Base-by-base conservation (phyloP, 2,888 invertebrate species). In the Corythucha ciliata region DNA sequence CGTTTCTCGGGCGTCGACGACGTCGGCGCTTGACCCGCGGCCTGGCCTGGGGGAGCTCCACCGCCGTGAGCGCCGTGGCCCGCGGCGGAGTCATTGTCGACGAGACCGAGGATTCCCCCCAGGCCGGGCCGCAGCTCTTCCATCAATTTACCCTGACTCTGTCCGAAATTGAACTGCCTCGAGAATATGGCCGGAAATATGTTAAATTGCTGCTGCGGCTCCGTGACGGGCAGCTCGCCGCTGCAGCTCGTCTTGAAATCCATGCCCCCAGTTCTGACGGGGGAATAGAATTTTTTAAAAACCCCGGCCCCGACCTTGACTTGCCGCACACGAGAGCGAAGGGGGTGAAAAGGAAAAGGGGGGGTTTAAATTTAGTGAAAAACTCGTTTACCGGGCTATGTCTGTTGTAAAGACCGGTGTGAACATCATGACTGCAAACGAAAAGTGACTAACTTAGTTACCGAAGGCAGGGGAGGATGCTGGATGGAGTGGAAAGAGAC, bases 161-260 rank as follows among this genome's bases (percentile, higher is more conserved):
- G 57, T 39, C 54, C 60, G 48, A 48, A 53, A 20, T 55, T 55
- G 62, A 89, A 75, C 71, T 89, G 88, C 58, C 88, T 76, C 73
- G 87, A 87, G 70, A 89, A 89, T 68, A 88, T 88, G 56, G 88
- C 88, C 63, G 88, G 88, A 71, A 89, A 88, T 65, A 89, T 89
- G 74, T 88, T 88, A 74, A 88, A 88, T 73, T 87, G 87, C 68
- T 86, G 69, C 70, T 71, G 71, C 70, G 72, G 70, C n/a, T n/a
- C n/a, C 70, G 71, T 59, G 69, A 70, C 68, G 51, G 55, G 58
- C 26, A 51, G 53, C 56, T 57, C 48, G 39, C 55, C 53, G 58
- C 49, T 39, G 56, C 55, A 45, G 55, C 53, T 49, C 45, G 51
- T 53, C 48, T 54, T 56, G 52, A 52, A 57, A 40, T 55, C 58